Percentiles rank a stretch among this genome's conserved stretches.
These are phyloP conservation scores for Thecophora atra DNA, from an alignment of 2,888 invertebrate species.

Conservation along the genomic window DNA sequence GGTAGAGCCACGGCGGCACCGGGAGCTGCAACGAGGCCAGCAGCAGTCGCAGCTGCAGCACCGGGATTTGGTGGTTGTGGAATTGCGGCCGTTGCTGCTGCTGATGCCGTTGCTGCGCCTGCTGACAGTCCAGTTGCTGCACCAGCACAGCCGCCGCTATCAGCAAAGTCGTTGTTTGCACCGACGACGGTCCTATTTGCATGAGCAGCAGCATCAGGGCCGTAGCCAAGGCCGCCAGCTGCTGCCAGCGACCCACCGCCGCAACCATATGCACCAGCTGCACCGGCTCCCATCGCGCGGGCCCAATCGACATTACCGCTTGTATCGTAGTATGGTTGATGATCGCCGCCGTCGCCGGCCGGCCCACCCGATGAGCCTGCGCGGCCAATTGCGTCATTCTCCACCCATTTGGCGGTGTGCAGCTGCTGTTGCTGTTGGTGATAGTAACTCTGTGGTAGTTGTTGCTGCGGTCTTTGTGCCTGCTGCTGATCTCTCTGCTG, in stretches of 20 bases:
- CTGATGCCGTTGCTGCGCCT: slow-evolving; percentile 47
- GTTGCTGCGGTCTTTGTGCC: slow-evolving; percentile 46
- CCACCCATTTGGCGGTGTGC: slow-evolving; percentile 56
- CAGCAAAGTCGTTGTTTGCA: slow-evolving; percentile 62
- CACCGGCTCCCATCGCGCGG: slow-evolving; percentile 65
- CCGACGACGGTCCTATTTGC: slow-evolving; percentile 50
- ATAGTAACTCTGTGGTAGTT: slow-evolving; percentile 44
- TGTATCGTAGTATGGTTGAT: slow-evolving; percentile 64
- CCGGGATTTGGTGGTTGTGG: slow-evolving; percentile 48
- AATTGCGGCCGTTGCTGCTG: slow-evolving; percentile 42
- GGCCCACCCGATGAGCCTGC: slow-evolving; percentile 46
- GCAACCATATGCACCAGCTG: slow-evolving; percentile 64
- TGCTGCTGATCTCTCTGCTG: slow-evolving; percentile 51
- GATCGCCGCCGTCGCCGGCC: slow-evolving; percentile 60
- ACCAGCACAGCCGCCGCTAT: slow-evolving; percentile 62
- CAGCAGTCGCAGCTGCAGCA: slow-evolving; percentile 37
- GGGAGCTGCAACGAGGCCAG: slow-evolving; percentile 56
- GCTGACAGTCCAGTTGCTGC: slow-evolving; percentile 52
- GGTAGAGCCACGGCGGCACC: slow-evolving; percentile 48
- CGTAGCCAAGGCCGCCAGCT: slow-evolving; percentile 58
- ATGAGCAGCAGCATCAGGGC: slow-evolving; percentile 54
- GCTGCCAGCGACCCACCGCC: slow-evolving; percentile 59
- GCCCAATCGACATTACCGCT: slow-evolving; percentile 64
- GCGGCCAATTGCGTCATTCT: slow-evolving; percentile 60
- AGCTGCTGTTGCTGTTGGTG: slow-evolving; percentile 51